These are phyloP conservation scores for Synanthedon formicaeformis DNA, from an alignment of 2,888 invertebrate species.

Conservation along the genomic window DNA sequence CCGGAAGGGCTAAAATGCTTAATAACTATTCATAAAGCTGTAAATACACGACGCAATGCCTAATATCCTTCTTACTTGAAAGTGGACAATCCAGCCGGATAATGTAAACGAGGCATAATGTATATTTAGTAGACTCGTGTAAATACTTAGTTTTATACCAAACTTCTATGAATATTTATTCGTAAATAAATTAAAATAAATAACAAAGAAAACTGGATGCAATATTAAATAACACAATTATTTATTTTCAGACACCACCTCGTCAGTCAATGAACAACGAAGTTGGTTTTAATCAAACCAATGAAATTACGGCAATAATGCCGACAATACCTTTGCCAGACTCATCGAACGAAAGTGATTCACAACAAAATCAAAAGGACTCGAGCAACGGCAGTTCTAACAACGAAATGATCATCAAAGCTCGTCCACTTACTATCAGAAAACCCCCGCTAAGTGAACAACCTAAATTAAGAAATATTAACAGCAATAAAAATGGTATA, in stretches of 20 bases:
- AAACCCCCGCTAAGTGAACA: constrained; percentile 86
- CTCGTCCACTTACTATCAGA: constrained; percentile 85
- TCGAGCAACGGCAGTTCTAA: constrained; percentile 43
- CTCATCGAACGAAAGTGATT: constrained; percentile 40
- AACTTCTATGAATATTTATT: too few relatives aligned
- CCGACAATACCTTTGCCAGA: constrained; percentile 49
- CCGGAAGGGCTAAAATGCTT: too few relatives aligned
- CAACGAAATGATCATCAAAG: constrained; percentile 75
- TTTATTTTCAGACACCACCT: constrained; percentile 56
- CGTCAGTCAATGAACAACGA: constrained; percentile 63
- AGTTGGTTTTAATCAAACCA: constrained; percentile 33
- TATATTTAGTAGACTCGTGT: too few relatives aligned
- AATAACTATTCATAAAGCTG: too few relatives aligned
- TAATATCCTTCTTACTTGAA: too few relatives aligned
- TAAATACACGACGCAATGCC: too few relatives aligned
- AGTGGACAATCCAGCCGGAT: too few relatives aligned
- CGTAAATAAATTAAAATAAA: not conserved
- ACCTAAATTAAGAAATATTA: constrained; percentile 77
- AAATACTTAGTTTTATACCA: too few relatives aligned
- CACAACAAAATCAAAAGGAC: constrained; percentile 49
- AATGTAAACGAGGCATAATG: too few relatives aligned
- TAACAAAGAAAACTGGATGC: not conserved
- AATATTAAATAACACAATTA: not conserved
- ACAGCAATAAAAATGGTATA: constrained; percentile 68
- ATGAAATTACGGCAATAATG: constrained; percentile 28